Conservation (phyloP, 2,113 vertebrate genomes). For the Hippocampus comes region DNA sequence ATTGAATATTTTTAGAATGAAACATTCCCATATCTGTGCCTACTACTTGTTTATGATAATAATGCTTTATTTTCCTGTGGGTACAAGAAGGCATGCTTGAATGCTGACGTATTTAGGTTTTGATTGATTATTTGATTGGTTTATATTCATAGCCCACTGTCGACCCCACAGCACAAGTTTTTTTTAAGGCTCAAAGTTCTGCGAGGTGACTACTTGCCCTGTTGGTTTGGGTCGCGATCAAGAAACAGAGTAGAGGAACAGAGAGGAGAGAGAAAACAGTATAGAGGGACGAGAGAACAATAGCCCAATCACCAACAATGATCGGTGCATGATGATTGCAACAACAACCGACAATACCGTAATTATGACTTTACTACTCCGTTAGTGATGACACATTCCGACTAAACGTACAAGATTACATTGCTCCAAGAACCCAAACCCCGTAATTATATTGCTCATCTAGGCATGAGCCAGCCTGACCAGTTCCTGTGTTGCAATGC, state of each 20-base stretch:
- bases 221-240: no score
- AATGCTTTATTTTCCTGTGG: no score
- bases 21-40: no score
- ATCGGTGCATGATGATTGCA: not conserved
- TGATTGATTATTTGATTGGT: not conserved
- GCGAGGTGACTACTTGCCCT: no score
- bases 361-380: not conserved
- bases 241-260: no score
- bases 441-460: not conserved
- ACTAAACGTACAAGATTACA: no score
- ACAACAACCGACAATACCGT: not conserved
- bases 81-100: not conserved
- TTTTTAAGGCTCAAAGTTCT: no score
- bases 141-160: not conserved
- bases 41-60: no score
- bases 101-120: not conserved
- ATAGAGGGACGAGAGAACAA: no score
- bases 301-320: not conserved
- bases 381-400: not conserved
- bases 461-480: not conserved
- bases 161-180: not conserved
- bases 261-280: no score
- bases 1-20: no score
- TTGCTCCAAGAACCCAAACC: not conserved
- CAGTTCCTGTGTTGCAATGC: not conserved